A percentile compares a stretch with the other conserved stretches of the same genome.
Conservation (phyloP, 2,113 vertebrate genomes). For the Acanthisitta chloris region DNA sequence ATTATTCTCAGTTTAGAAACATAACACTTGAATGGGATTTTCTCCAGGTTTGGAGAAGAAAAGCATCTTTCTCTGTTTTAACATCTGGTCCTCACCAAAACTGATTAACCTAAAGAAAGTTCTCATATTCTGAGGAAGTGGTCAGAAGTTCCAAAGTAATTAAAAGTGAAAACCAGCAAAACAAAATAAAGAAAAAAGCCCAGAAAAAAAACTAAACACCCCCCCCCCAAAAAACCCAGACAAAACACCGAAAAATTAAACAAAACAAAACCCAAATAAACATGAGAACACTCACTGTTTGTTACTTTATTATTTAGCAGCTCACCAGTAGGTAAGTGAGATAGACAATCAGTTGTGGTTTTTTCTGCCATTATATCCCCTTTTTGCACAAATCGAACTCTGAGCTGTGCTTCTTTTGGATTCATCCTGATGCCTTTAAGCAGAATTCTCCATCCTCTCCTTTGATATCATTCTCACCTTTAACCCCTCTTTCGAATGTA, state of each 20-base stretch:
- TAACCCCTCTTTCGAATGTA: background rate
- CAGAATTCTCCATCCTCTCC: background rate
- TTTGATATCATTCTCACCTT: background rate
- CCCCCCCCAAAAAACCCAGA: too few species aligned
- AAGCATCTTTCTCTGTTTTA: background rate
- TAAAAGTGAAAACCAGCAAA: background rate
- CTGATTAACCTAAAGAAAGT: background rate
- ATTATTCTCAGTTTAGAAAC: background rate
- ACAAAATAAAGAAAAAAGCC: too few species aligned
- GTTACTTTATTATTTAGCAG: background rate
- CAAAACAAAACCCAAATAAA: background rate
- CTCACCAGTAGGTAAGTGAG: background rate
- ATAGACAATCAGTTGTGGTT: background rate
- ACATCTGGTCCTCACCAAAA: background rate
- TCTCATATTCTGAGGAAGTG: background rate
- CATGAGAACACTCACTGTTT: background rate
- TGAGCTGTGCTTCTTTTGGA: background rate
- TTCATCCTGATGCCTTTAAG: background rate
- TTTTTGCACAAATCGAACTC: background rate
- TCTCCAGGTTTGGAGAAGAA: background rate
- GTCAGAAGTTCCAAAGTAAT: background rate
- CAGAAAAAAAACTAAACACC: too few species aligned
- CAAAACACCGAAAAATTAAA: background rate
- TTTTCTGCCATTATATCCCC: background rate
- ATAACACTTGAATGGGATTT: background rate